These are phyloP conservation scores for Callorhinus ursinus DNA, from an alignment of 2,113 vertebrate species.

Conservation along the genomic window DNA sequence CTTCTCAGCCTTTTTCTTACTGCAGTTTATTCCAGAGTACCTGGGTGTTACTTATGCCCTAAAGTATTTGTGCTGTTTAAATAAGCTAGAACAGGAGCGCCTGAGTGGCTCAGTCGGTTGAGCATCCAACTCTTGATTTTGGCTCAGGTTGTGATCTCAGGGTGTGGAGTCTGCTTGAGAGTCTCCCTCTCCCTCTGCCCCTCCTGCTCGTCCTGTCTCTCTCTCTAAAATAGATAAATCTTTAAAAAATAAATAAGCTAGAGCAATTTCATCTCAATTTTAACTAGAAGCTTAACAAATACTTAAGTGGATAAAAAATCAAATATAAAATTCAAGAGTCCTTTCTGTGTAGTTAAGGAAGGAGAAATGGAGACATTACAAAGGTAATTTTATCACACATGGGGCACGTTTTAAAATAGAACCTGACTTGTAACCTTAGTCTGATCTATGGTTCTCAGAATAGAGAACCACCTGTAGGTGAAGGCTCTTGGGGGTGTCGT, in stretches of 20 bases:
- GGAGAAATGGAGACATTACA: not conserved
- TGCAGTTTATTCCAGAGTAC: not conserved
- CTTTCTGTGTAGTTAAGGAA: conserved; percentile 10
- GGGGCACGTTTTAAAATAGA: conserved; percentile 4
- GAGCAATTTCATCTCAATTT: conserved; percentile 19
- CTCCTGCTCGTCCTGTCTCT: not conserved
- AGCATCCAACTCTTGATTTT: not conserved
- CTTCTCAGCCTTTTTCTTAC: not conserved
- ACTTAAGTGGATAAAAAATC: conserved; percentile 16
- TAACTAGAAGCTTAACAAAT: conserved; percentile 28
- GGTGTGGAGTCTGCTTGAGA: not conserved
- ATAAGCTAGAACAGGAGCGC: no score
- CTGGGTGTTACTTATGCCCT: not conserved
- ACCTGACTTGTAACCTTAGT: not conserved
- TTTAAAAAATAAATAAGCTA: not conserved
- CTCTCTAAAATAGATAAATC: not conserved
- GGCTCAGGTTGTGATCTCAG: not conserved
- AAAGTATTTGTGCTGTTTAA: not conserved
- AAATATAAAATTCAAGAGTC: conserved; percentile 3
- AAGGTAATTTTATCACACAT: conserved; percentile 10
- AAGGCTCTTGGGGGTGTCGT: no score
- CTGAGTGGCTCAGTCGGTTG: no score
- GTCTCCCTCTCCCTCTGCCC: not conserved
- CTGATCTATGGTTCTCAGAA: not conserved
- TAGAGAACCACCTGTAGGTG: no score